These are phyloP conservation scores for Apolygus lucorum DNA, from an alignment of 1,140 invertebrate genomes.

Conservation along the genomic window DNA sequence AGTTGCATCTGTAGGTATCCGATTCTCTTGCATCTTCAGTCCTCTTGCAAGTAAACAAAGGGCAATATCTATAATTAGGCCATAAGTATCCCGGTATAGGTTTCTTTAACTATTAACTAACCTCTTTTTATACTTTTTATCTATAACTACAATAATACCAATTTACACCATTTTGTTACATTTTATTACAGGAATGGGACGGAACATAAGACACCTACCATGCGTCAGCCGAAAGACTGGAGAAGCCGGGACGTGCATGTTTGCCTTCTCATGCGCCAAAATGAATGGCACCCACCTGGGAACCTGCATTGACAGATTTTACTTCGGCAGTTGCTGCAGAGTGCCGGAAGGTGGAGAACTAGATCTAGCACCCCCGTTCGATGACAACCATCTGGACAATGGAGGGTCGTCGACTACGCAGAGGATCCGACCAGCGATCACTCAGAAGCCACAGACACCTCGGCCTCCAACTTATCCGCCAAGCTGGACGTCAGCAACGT, in stretches of 20 bases:
- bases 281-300: slow-evolving; percentile 82
- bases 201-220: slow-evolving; percentile 77
- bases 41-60: no score
- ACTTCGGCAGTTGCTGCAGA: slow-evolving; percentile 84
- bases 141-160: neutral
- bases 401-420: slow-evolving; percentile 28
- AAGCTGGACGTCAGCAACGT: neutral
- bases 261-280: slow-evolving; percentile 85
- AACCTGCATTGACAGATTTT: slow-evolving; percentile 82
- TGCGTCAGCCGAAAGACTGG: slow-evolving; percentile 70
- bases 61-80: no score
- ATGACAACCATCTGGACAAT: slow-evolving; percentile 31
- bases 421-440: slow-evolving; percentile 9
- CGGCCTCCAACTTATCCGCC: neutral
- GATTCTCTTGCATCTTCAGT: neutral
- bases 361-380: slow-evolving; percentile 32
- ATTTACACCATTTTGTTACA: neutral
- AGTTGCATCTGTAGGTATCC: neutral
- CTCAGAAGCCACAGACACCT: neutral
- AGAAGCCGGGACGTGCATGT: slow-evolving; percentile 83
- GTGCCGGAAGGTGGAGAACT: slow-evolving; percentile 43
- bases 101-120: no score
- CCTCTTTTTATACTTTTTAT: no score
- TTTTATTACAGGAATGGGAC: slow-evolving; percentile 56
- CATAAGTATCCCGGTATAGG: no score